Evolutionary conservation across 1,140 invertebrate species (phyloP), one percentile per base, ranked within the genome.

Genomic region (Myzus persicae): DNA sequence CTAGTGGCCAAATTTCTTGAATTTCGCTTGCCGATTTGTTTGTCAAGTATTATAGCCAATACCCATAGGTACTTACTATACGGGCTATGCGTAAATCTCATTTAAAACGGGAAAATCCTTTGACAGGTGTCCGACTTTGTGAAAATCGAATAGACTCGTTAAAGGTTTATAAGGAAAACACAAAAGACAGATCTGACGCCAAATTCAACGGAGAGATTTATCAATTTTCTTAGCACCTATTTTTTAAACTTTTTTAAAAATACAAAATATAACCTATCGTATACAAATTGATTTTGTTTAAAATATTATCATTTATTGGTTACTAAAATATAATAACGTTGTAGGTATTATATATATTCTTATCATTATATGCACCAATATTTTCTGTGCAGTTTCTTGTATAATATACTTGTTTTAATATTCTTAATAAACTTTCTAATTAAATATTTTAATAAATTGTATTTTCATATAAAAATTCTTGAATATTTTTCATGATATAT

Each of bases 111-210:
- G 31, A 46, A n/a, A 87, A 87, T 46, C 42, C 44, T 36, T 87
- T 87, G 44, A 87, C 85, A 46, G 44, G 42, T 87, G 42, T 87
- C 26, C 42, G 42, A 87, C 11, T 87, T 87, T n/a, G 84, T 44
- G 31, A 26, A n/a, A 87, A 87, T 87, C 42, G 26, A 87, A 87
- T 87, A 6, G 20, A 87, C 42, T 42, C 18, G 40, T 42, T 11
- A 26, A 42, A 40, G 38, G 24, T 87, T 44, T n/a, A 44, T 14
- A 87, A 87, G 11, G 1, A 87, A 44, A 85, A 44, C 31, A 44
- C 26, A 87, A 24, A 38, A 84, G 44, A 46, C 18, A 20, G n/a
- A 46, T 48, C 5, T 31, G 44, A 48, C 18, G 18, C 42, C n/a
- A n/a, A 46, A n/a, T 4, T 84, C 82, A 8, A 38, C 6, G 7